phyloP scores from a whole-genome alignment of 2,888 invertebrate genomes.

The Drosophila anceps region DNA sequence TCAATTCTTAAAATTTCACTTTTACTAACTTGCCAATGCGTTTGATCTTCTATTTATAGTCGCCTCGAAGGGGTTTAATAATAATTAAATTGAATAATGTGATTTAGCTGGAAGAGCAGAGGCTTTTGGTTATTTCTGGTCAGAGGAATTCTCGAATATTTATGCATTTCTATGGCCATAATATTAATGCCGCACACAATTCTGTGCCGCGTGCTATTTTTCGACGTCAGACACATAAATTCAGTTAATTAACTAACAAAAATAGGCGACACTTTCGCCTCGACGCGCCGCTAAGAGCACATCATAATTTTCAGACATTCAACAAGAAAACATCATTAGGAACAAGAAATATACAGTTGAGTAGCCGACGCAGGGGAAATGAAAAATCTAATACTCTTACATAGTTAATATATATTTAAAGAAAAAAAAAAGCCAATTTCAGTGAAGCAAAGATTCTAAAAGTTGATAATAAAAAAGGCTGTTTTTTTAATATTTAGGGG shows the following conservation, averaged over 20 bases:
- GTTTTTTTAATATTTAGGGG: background rate
- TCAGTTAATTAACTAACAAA: slow-evolving; percentile 77
- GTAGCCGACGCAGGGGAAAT: background rate
- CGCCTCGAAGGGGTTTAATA: slow-evolving; percentile 24
- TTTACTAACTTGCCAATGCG: slow-evolving; percentile 1
- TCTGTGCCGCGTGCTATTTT: slow-evolving; percentile 79
- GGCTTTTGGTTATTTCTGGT: slow-evolving; percentile 33
- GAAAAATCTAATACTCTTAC: slow-evolving; percentile 10
- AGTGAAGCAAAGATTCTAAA: background rate
- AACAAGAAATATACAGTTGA: background rate
- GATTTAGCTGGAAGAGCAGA: slow-evolving; percentile 31
- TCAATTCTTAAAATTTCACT: background rate
- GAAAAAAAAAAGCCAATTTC: background rate
- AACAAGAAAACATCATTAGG: slow-evolving; percentile 17
- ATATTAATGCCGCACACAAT: slow-evolving; percentile 45
- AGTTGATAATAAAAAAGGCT: too few relatives aligned
- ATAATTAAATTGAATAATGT: slow-evolving; percentile 45
- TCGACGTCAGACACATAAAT: slow-evolving; percentile 81
- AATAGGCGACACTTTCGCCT: slow-evolving; percentile 74
- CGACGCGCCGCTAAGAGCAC: slow-evolving; percentile 48
- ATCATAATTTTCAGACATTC: slow-evolving; percentile 62
- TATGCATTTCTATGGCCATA: slow-evolving; percentile 68
- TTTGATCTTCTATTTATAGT: slow-evolving; percentile 34
- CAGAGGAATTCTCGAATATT: slow-evolving; percentile 49
- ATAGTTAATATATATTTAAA: background rate